These are phyloP conservation scores for Theretra japonica DNA, from an alignment of 2,888 invertebrate species.

Conservation along the genomic window DNA sequence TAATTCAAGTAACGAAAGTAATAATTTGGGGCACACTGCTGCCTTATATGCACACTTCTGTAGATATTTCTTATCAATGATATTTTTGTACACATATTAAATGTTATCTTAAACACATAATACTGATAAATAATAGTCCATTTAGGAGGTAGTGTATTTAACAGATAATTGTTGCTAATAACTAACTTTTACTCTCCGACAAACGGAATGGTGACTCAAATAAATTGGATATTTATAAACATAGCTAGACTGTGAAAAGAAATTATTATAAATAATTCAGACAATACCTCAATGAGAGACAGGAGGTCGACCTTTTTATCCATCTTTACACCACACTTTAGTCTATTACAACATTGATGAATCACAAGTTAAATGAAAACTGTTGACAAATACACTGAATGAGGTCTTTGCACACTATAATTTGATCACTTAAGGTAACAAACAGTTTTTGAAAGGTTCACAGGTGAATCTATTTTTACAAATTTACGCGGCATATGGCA, in stretches of 20 bases:
- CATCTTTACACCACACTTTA: constrained; percentile 57
- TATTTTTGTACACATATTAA: not conserved
- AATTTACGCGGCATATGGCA: constrained; percentile 70
- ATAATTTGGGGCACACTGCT: not conserved
- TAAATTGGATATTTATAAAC: not conserved
- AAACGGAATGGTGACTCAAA: not conserved
- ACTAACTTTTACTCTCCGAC: too few relatives aligned
- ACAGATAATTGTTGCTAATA: not conserved
- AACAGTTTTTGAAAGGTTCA: constrained; percentile 41
- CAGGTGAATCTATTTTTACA: constrained; percentile 48
- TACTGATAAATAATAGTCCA: constrained; percentile 11
- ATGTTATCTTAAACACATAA: constrained; percentile 19
- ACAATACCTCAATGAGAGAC: constrained; percentile 79
- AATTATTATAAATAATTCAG: not conserved
- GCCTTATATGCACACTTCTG: not conserved
- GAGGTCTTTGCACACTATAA: constrained; percentile 49
- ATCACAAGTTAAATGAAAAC: constrained; percentile 48
- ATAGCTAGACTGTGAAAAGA: not conserved
- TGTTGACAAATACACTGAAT: constrained; percentile 41
- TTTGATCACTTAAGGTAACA: constrained; percentile 45
- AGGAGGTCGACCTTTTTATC: constrained; percentile 81
- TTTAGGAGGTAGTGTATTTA: not conserved
- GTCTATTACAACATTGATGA: constrained; percentile 61
- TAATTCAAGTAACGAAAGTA: constrained; percentile 9
- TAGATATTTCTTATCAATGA: not conserved